A percentile compares a stretch with the other conserved stretches of the same genome.
These are phyloP conservation scores for Psittacus erithacus DNA, from an alignment of 2,113 vertebrate species.

Conservation along the genomic window DNA sequence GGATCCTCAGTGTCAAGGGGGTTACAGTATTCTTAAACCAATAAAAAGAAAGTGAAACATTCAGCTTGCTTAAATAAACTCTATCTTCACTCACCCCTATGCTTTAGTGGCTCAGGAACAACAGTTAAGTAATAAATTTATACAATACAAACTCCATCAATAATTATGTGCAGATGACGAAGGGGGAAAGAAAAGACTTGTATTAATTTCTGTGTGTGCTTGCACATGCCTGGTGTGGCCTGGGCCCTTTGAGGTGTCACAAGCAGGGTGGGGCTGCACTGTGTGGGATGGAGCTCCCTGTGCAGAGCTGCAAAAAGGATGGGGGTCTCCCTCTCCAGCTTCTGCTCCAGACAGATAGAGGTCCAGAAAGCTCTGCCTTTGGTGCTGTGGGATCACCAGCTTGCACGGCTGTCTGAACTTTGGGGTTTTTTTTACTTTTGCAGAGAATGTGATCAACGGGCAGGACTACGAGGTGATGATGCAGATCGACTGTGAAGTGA, in stretches of 20 bases:
- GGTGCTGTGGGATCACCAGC: background rate
- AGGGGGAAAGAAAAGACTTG: background rate
- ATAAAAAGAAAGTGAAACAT: background rate
- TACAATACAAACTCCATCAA: background rate
- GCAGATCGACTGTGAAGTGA: conserved; percentile 97
- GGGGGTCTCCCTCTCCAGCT: background rate
- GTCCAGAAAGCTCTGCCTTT: background rate
- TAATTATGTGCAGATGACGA: conserved; percentile 4
- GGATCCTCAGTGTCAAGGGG: background rate
- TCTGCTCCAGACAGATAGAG: background rate
- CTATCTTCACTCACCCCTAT: background rate
- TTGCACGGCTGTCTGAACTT: background rate
- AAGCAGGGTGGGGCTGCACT: background rate
- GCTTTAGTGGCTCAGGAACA: background rate
- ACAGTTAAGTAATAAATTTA: background rate
- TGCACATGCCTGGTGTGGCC: background rate
- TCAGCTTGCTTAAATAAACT: background rate
- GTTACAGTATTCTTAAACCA: background rate
- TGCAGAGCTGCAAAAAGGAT: background rate
- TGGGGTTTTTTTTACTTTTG: background rate
- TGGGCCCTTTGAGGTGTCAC: background rate
- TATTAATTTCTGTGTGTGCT: background rate
- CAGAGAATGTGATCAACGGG: conserved; percentile 91
- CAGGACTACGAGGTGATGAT: conserved; percentile 95
- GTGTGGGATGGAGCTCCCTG: background rate